phyloP scores from a whole-genome alignment of 2,113 vertebrate species.

The Pollachius pollachius region DNA sequence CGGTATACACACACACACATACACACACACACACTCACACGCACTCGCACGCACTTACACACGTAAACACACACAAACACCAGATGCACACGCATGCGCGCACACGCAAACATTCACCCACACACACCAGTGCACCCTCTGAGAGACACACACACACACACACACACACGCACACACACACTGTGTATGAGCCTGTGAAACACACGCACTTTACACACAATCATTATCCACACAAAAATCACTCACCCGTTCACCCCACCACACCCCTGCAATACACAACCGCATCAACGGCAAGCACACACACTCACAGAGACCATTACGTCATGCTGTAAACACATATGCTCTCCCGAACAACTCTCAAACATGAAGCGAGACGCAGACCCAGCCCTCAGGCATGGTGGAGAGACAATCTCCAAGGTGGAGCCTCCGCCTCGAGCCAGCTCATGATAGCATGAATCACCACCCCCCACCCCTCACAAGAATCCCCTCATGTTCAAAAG shows the following conservation, averaged over 20 bases:
- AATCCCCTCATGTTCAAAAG: too few species aligned
- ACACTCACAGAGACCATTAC: background rate
- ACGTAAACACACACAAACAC: background rate
- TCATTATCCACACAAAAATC: too few species aligned
- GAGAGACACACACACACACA: conserved; percentile 2
- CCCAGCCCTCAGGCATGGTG: too few species aligned
- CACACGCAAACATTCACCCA: background rate
- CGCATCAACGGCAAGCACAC: background rate
- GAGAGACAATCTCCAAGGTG: too few species aligned
- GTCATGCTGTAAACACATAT: background rate
- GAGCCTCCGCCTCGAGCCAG: too few species aligned
- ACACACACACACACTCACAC: background rate
- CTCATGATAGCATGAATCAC: too few species aligned
- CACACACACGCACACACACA: background rate
- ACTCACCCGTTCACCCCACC: too few species aligned
- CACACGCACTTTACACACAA: background rate
- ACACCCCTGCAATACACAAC: background rate
- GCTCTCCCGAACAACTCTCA: background rate
- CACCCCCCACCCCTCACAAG: too few species aligned
- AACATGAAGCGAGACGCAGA: too few species aligned
- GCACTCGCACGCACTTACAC: background rate
- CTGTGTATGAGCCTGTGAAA: background rate
- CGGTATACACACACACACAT: conserved; percentile 71
- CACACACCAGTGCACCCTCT: conserved; percentile 38
- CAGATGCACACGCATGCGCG: background rate